phyloP scores from a whole-genome alignment of 2,888 invertebrate species.

The Aphrophora alni region DNA sequence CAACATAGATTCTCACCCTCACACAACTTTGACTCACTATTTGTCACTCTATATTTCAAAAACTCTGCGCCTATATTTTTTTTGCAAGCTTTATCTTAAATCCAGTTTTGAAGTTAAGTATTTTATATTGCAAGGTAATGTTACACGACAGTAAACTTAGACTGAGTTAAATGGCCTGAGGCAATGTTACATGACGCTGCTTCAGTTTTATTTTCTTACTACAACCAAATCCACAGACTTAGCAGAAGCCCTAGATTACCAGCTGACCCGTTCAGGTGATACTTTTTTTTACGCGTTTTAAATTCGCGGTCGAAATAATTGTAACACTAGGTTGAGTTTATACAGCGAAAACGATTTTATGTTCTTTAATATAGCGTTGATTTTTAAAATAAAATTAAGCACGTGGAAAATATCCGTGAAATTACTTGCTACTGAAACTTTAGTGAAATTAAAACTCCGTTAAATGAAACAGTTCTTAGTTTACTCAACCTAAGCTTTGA shows the following conservation, averaged over 20 bases:
- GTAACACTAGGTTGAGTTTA: too few relatives aligned
- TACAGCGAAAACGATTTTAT: too few relatives aligned
- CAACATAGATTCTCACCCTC: too few relatives aligned
- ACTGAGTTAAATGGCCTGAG: conserved; percentile 9
- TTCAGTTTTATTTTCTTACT: conserved; percentile 33
- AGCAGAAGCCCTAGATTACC: conserved; percentile 25
- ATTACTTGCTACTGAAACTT: not conserved
- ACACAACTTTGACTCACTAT: too few relatives aligned
- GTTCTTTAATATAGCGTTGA: too few relatives aligned
- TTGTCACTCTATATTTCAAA: too few relatives aligned
- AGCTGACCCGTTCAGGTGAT: conserved; percentile 13
- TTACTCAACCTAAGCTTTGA: not conserved
- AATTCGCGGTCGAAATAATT: not conserved
- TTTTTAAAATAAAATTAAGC: too few relatives aligned
- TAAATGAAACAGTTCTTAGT: not conserved
- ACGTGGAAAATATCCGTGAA: too few relatives aligned
- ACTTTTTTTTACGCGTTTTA: not conserved
- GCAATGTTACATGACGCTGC: not conserved
- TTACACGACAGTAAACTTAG: not conserved
- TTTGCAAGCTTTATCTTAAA: not conserved
- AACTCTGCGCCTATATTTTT: too few relatives aligned
- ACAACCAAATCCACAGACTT: conserved; percentile 31
- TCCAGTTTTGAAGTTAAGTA: too few relatives aligned
- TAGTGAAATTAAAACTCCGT: not conserved
- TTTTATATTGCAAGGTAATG: not conserved